Evolutionary conservation across 2,888 invertebrate genomes (phyloP).

Genomic region (Deilephila elpenor): DNA sequence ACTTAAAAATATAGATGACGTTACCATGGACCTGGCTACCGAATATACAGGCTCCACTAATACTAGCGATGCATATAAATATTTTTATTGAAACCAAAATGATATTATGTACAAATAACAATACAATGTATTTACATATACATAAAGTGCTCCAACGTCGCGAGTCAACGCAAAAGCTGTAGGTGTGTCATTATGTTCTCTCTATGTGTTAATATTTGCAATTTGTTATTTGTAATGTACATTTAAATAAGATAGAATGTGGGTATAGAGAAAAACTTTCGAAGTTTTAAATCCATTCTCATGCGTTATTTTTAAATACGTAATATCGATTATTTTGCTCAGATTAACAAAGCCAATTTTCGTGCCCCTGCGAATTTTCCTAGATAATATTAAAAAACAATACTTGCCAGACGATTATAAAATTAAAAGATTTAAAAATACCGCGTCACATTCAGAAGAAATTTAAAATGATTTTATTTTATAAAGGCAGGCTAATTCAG

Average conservation of each 20-base stretch:
- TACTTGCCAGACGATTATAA: too few relatives aligned
- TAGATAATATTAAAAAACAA: background rate
- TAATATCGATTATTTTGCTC: background rate
- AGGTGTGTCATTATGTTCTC: conserved; percentile 57
- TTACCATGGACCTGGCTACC: conserved; percentile 44
- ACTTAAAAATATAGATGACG: background rate
- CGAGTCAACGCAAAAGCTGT: conserved; percentile 46
- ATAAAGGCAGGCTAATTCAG: background rate
- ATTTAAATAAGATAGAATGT: background rate
- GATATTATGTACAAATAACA: conserved; percentile 14
- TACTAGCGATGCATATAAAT: conserved; percentile 1
- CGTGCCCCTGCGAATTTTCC: background rate
- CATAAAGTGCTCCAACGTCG: conserved; percentile 47
- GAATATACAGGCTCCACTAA: conserved; percentile 43
- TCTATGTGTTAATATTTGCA: conserved; percentile 34
- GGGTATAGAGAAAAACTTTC: background rate
- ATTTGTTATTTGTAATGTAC: background rate
- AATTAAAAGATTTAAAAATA: too few relatives aligned
- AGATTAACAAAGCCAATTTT: background rate
- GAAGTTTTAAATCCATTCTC: background rate
- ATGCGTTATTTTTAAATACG: background rate
- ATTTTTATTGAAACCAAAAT: conserved; percentile 11
- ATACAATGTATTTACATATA: conserved; percentile 57
- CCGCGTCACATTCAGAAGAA: too few relatives aligned
- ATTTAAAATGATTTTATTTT: background rate